Base-by-base conservation (phyloP, 2,113 vertebrate genomes). In the Megaptera novaeangliae region DNA sequence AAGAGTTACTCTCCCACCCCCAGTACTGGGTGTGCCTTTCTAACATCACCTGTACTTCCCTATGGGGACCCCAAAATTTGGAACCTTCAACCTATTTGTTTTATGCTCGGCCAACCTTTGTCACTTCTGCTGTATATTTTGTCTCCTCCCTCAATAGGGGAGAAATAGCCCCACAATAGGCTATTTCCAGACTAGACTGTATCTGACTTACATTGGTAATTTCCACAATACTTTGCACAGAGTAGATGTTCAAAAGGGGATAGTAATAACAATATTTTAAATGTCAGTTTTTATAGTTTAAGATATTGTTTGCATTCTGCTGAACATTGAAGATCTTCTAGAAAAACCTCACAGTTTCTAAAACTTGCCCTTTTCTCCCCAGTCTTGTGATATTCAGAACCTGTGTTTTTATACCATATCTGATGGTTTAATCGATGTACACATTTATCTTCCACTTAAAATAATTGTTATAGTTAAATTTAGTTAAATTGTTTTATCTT, bases 381-480 rank as follows among this genome's bases (percentile, higher is more conserved):
- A n/a, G 8, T 64, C 29, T 90, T 95, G 41, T 84, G n/a, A 94
- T 85, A 68, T 23, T 87, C 27, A 88, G 78, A 86, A 95, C 23
- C 59, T 80, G 10, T 83, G 64, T 88, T 71, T 94, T 66, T 75
- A 57, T 41, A 94, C 6, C 83, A 2, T 87, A 46, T 72, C 44
- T 63, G 41, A 57, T 91, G 72, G 46, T 72, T 91, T 95, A 91
- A 94, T 91, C 61, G 27, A 85, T 84, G 8, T 88, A 88, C 31
- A 84, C 88, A 85, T 74, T 94, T 95, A 59, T 96, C 77, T 91
- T 95, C 34, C n/a, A 66, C 91, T 97, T 90, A 96, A 82, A 88
- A 75, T 96, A 89, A 85, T 93, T 95, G n/a, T 96, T 97, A 96
- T 91, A 46, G 31, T 95, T 93, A 93, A 94, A 64, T 89, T 93